These are phyloP conservation scores for Carabus problematicus DNA, from an alignment of 2,888 invertebrate species.

Conservation along the genomic window DNA sequence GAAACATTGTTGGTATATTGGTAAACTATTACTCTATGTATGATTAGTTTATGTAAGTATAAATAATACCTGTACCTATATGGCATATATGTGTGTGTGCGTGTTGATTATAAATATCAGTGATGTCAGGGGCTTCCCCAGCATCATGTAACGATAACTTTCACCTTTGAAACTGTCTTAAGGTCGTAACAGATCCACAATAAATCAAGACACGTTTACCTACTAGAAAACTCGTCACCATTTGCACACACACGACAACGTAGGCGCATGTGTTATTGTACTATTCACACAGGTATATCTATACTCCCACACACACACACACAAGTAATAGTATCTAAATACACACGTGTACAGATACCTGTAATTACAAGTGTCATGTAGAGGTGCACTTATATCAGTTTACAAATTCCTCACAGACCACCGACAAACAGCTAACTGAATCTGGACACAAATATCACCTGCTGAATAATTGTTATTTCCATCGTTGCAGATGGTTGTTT, in stretches of 20 bases:
- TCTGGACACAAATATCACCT: no score
- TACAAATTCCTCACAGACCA: no score
- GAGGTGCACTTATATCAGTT: no score
- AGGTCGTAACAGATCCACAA: conserved; percentile 8
- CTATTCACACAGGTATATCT: neutral
- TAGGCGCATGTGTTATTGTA: neutral
- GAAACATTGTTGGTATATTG: no score
- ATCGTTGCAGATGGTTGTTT: no score
- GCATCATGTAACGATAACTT: conserved; percentile 10
- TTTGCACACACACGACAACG: neutral
- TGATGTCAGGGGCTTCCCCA: neutral
- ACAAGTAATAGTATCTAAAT: no score
- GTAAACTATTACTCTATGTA: neutral
- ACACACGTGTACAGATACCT: no score
- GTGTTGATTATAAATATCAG: neutral
- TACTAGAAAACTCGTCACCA: conserved; percentile 1
- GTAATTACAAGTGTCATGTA: no score
- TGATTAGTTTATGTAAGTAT: neutral
- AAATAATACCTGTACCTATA: neutral
- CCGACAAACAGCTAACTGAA: no score
- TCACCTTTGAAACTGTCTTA: conserved; percentile 19
- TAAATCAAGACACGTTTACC: conserved; percentile 8
- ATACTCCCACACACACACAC: neutral
- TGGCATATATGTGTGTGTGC: neutral
- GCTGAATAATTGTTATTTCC: no score